Percentiles rank a stretch among this genome's conserved stretches.
Evolutionary conservation across 2,797 vertebrate genomes (phyloP).

Genomic region (Poecilia velifera): DNA sequence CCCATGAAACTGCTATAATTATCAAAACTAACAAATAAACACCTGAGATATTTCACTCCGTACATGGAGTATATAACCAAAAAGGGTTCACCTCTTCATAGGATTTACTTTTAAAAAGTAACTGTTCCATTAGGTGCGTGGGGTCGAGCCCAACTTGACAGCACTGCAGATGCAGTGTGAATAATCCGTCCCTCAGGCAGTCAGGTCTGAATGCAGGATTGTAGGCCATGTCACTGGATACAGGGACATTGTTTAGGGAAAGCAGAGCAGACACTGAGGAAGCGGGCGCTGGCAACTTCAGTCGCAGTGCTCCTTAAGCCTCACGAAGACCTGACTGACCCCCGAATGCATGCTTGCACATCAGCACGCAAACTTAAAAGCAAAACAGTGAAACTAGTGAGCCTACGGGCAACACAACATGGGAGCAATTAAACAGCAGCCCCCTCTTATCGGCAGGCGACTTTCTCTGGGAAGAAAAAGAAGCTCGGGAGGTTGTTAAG

Average conservation of each 20-base stretch:
- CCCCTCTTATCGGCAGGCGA: slow-evolving; percentile 49
- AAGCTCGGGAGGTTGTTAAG: slow-evolving; percentile 8
- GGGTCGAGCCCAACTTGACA: slow-evolving; percentile 29
- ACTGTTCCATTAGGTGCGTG: slow-evolving; percentile 26
- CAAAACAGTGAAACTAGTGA: not conserved
- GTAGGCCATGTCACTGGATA: slow-evolving; percentile 55
- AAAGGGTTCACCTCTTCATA: not conserved
- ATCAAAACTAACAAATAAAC: not conserved
- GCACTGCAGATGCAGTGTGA: slow-evolving; percentile 29
- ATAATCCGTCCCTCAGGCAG: slow-evolving; percentile 24
- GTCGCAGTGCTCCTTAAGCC: slow-evolving; percentile 21
- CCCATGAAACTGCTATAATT: not conserved
- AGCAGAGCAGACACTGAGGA: slow-evolving; percentile 61
- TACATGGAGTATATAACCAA: not conserved
- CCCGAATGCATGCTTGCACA: slow-evolving; percentile 38
- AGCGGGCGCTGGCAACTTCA: slow-evolving; percentile 48
- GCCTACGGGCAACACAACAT: slow-evolving; percentile 56
- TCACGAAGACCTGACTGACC: slow-evolving; percentile 32
- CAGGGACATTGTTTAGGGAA: slow-evolving; percentile 52
- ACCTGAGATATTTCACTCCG: not conserved
- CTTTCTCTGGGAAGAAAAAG: slow-evolving; percentile 55
- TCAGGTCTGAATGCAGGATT: slow-evolving; percentile 49
- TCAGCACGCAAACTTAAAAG: slow-evolving; percentile 29
- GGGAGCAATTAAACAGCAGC: slow-evolving; percentile 65
- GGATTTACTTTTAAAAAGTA: not conserved